phyloP scores from a whole-genome alignment of 2,888 invertebrate genomes.

The Cataglyphis albicans region DNA sequence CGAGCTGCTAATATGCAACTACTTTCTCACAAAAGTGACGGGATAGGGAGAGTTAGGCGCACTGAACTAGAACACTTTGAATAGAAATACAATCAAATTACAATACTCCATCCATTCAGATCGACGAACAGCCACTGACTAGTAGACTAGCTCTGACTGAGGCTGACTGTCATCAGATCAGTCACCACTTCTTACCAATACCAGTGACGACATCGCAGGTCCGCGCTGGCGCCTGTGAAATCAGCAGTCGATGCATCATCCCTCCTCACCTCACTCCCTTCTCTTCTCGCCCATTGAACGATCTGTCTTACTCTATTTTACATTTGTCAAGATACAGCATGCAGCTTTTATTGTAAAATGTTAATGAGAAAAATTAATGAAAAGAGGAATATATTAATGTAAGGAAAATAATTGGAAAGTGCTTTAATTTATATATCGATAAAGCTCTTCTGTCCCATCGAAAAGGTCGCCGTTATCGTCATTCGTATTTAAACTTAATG shows the following conservation, averaged over 20 bases:
- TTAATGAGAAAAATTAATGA: background rate
- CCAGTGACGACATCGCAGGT: constrained; percentile 13
- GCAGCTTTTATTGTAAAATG: background rate
- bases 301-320: background rate
- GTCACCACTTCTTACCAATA: background rate
- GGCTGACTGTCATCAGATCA: constrained; percentile 36
- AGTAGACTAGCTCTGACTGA: constrained; percentile 5
- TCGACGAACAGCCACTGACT: constrained; percentile 55
- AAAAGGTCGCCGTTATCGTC: background rate
- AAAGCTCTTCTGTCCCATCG: background rate
- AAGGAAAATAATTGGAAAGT: background rate
- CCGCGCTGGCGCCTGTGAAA: constrained; percentile 23
- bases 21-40: constrained; percentile 12
- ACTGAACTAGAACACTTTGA: constrained; percentile 15
- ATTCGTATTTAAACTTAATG: background rate
- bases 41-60: background rate
- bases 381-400: background rate
- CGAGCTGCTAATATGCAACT: background rate
- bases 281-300: background rate
- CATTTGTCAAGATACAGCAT: background rate
- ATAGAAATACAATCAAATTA: background rate
- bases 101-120: background rate
- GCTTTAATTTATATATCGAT: background rate
- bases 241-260: constrained; percentile 17
- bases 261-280: background rate